Conservation (phyloP, 2,888 invertebrate genomes). For the Merodon equestris region DNA sequence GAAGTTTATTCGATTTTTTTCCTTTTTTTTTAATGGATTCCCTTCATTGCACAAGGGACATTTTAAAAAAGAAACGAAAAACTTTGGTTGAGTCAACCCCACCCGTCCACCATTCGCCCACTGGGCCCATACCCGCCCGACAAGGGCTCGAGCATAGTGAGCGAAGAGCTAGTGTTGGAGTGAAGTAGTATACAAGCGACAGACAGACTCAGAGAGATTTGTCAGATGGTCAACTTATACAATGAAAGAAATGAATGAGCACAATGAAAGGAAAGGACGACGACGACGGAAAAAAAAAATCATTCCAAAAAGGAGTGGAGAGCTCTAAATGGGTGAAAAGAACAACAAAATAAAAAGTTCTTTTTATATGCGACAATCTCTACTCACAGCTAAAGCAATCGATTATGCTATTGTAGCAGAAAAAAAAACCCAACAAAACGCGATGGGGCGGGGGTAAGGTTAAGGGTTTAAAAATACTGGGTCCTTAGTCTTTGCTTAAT, state of each 20-base stretch:
- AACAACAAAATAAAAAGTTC: slow-evolving; percentile 48
- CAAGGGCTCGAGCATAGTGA: slow-evolving; percentile 19
- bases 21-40: slow-evolving; percentile 58
- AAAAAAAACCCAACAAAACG: slow-evolving; percentile 7
- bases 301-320: slow-evolving; percentile 38
- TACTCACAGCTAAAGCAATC: slow-evolving; percentile 43
- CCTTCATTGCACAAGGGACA: slow-evolving; percentile 65
- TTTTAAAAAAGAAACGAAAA: slow-evolving; percentile 43
- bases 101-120: too few species aligned
- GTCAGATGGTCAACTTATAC: slow-evolving; percentile 69
- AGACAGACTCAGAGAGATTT: slow-evolving; percentile 68
- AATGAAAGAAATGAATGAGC: slow-evolving; percentile 64
- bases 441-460: not conserved
- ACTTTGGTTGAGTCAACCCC: slow-evolving; percentile 44
- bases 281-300: slow-evolving; percentile 9
- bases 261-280: slow-evolving; percentile 15
- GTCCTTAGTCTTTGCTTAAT: slow-evolving; percentile 33
- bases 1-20: slow-evolving; percentile 28
- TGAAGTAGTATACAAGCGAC: slow-evolving; percentile 54
- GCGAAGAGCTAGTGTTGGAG: slow-evolving; percentile 41
- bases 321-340: slow-evolving; percentile 48
- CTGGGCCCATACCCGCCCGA: too few species aligned
- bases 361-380: slow-evolving; percentile 38
- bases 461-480: slow-evolving; percentile 43
- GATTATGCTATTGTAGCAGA: slow-evolving; percentile 53